These are phyloP conservation scores for Linyphia triangularis DNA, from an alignment of 2,888 invertebrate species.

Conservation along the genomic window DNA sequence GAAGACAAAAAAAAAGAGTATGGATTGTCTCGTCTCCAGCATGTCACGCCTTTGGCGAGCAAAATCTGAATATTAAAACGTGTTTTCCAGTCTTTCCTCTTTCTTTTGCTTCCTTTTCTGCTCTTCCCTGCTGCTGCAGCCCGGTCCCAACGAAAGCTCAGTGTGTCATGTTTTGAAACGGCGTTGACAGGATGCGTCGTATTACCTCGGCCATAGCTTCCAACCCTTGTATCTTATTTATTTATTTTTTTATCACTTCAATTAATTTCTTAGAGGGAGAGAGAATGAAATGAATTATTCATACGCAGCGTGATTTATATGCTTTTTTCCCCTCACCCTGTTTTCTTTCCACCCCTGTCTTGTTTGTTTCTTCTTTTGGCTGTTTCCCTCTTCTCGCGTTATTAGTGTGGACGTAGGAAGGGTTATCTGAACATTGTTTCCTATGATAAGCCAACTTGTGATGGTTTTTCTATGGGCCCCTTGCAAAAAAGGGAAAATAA, in stretches of 20 bases:
- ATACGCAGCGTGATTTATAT: slow-evolving; percentile 64
- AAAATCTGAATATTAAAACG: slow-evolving; percentile 74
- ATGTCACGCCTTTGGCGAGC: slow-evolving; percentile 61
- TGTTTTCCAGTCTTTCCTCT: slow-evolving; percentile 54
- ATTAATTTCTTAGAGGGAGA: slow-evolving; percentile 69
- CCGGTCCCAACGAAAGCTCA: slow-evolving; percentile 15
- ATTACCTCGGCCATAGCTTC: slow-evolving; percentile 45
- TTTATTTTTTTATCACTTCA: slow-evolving; percentile 61
- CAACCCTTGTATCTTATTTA: neutral
- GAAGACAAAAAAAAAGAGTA: neutral
- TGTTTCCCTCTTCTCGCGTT: neutral
- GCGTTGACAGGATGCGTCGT: slow-evolving; percentile 69
- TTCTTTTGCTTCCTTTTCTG: neutral
- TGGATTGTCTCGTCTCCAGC: slow-evolving; percentile 60
- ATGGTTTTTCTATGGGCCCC: neutral
- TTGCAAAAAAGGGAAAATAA: neutral
- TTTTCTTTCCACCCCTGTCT: neutral
- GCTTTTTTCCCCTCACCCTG: neutral
- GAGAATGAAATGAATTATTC: slow-evolving; percentile 72
- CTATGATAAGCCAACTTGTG: slow-evolving; percentile 28
- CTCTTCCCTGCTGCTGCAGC: slow-evolving; percentile 4
- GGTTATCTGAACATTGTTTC: slow-evolving; percentile 32
- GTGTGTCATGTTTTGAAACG: slow-evolving; percentile 72
- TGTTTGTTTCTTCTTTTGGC: neutral
- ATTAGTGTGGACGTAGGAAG: neutral